Evolutionary conservation across 2,797 vertebrate species (phyloP), one percentile per base, ranked within the genome.

Genomic region (Steatocranus sp.): DNA sequence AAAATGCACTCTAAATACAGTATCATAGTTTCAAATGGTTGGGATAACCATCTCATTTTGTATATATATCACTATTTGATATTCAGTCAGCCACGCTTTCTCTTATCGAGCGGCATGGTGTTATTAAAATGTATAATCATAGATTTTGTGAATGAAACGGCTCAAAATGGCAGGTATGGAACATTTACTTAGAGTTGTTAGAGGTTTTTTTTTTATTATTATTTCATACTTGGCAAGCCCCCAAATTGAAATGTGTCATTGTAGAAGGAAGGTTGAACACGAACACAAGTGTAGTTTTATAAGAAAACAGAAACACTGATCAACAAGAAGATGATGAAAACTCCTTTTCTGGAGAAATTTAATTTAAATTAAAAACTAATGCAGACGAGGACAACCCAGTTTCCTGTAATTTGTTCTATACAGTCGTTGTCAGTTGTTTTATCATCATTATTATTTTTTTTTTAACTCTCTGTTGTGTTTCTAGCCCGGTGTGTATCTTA

Each of bases 1-100:
- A 94, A 96, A 97, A 96, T 95, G 94, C 92, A 87, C 93, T 94
- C 94, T 97, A 96, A 97, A 93, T 95, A 96, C 96, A 97, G 96
- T 96, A 97, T 96, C 95, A 90, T 86, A 78, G 90, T 96, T 96
- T 96, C 95, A 97, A 93, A 93, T 94, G 88, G 89, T 89, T 89
- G 81, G 86, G 89, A 92, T 90, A 92, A 91, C 90, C 88, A 83
- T 95, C 95, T 95, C 90, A 94, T 95, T 95, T 92, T 87, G 85
- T 87, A 90, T 89, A 89, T 89, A 89, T 91, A 93, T 94, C 88
- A 88, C 85, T 90, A 92, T 93, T 86, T 94, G 92, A 95, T 95
- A 94, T 94, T 89, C 91, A 85, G 83, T 85, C 89, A 92, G 87
- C 81, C 90, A 86, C 90, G 53, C 84, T 89, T 93, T 93, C 91